Conservation (phyloP, 2,113 vertebrate species). For the Nanger granti region DNA sequence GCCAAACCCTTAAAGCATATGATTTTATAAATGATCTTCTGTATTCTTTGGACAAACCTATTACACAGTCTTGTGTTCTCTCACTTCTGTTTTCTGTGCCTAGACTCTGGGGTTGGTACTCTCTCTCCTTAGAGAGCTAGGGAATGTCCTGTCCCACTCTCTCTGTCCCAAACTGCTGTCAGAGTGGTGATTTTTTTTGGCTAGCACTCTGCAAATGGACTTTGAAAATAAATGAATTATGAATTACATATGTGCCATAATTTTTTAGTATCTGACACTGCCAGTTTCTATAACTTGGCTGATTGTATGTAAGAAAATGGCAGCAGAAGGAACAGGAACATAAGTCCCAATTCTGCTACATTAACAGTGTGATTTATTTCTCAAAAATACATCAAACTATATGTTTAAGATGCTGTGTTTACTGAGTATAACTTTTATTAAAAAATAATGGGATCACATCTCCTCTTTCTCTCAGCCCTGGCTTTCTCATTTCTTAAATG, state of each 20-base stretch:
- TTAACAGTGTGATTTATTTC: neutral
- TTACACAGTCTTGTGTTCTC: neutral
- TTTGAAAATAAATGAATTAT: slow-evolving; percentile 8
- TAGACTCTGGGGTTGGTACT: neutral
- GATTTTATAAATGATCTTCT: neutral
- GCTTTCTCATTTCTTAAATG: neutral
- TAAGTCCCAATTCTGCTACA: neutral
- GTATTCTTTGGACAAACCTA: neutral
- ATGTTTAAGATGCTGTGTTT: neutral
- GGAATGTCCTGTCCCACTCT: neutral
- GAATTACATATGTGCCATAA: neutral
- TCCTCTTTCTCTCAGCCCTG: neutral
- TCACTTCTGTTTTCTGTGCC: neutral
- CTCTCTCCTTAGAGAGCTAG: neutral
- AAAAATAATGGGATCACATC: neutral
- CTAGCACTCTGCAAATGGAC: neutral
- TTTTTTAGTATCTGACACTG: neutral
- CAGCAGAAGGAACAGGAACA: neutral
- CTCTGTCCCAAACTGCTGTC: neutral
- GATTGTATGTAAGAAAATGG: slow-evolving; percentile 8
- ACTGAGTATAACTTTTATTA: neutral
- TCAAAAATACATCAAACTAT: neutral
- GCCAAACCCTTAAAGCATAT: neutral
- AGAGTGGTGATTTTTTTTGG: neutral
- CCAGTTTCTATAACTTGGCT: slow-evolving; percentile 4